A percentile compares a stretch with the other conserved stretches of the same genome.
These are phyloP conservation scores for Brienomyrus brachyistius DNA, from an alignment of 2,113 vertebrate species.

Conservation along the genomic window DNA sequence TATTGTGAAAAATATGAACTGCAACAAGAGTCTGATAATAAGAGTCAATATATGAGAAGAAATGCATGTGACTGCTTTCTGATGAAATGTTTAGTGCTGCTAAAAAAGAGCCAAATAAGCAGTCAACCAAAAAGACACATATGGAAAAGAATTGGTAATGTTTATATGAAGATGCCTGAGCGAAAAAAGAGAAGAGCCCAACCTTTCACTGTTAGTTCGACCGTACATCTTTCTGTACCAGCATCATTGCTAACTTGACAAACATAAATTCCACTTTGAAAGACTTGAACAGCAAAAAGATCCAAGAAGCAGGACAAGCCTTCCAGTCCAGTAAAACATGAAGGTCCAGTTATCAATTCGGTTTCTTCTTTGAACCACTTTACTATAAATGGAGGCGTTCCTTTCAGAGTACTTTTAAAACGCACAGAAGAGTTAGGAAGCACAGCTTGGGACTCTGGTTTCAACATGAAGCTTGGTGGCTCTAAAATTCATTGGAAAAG, in stretches of 20 bases:
- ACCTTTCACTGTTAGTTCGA: slow-evolving; percentile 75
- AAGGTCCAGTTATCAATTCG: slow-evolving; percentile 81
- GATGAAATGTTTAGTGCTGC: slow-evolving; percentile 20
- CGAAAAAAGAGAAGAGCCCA: slow-evolving; percentile 38
- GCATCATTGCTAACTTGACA: slow-evolving; percentile 93
- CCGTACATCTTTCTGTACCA: slow-evolving; percentile 84
- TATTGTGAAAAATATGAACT: not conserved
- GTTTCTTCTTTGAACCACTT: slow-evolving; percentile 93
- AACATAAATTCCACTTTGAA: slow-evolving; percentile 80
- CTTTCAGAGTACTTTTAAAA: slow-evolving; percentile 83
- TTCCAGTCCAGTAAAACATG: slow-evolving; percentile 84
- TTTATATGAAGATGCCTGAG: slow-evolving; percentile 24
- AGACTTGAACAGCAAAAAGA: slow-evolving; percentile 78
- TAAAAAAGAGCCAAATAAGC: slow-evolving; percentile 24
- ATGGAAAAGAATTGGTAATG: slow-evolving; percentile 14
- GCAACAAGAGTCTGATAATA: slow-evolving; percentile 30
- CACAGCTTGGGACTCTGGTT: slow-evolving; percentile 75
- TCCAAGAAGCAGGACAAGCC: slow-evolving; percentile 82
- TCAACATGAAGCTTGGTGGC: slow-evolving; percentile 83
- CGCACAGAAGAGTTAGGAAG: slow-evolving; percentile 80
- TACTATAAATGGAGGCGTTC: slow-evolving; percentile 84
- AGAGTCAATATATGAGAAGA: slow-evolving; percentile 27
- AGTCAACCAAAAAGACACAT: slow-evolving; percentile 12
- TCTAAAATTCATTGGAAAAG: slow-evolving; percentile 61
- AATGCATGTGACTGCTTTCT: slow-evolving; percentile 28